Evolutionary conservation across 2,888 invertebrate species (phyloP).

Genomic region (Caenorhabditis becei): DNA sequence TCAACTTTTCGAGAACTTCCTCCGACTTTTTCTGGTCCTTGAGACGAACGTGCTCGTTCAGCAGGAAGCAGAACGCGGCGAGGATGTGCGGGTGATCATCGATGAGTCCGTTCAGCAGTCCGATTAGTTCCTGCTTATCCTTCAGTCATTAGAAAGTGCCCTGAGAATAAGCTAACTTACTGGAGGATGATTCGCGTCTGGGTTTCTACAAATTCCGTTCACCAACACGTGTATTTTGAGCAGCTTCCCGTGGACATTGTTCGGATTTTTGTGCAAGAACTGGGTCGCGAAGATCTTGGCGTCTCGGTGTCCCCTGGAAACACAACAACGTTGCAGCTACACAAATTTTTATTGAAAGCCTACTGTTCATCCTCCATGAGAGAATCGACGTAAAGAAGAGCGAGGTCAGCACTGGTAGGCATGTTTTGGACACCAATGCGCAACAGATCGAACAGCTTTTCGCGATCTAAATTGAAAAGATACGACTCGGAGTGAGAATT

Average conservation of each 20-base stretch:
- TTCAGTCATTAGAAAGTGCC: background rate
- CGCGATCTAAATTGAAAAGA: constrained; percentile 20
- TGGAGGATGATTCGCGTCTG: constrained; percentile 31
- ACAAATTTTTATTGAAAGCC: background rate
- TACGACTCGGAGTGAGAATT: background rate
- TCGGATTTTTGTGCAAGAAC: constrained; percentile 35
- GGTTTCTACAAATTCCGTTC: constrained; percentile 40
- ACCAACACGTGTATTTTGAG: constrained; percentile 55
- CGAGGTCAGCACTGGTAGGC: constrained; percentile 28
- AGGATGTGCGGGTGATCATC: constrained; percentile 35
- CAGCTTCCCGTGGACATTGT: constrained; percentile 49
- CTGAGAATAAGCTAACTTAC: background rate
- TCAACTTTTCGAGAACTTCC: constrained; percentile 28
- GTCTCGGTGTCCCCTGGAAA: constrained; percentile 22
- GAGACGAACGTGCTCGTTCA: constrained; percentile 15
- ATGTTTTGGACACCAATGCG: constrained; percentile 14
- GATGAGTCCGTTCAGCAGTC: constrained; percentile 27
- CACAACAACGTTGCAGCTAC: no score
- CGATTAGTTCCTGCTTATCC: constrained; percentile 30
- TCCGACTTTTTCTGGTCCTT: constrained; percentile 12
- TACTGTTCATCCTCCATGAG: constrained; percentile 39
- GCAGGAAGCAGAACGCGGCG: constrained; percentile 28
- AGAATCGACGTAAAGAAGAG: constrained; percentile 35
- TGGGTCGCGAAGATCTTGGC: constrained; percentile 46
- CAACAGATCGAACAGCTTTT: background rate